Evolutionary conservation across 1,140 invertebrate species (phyloP), one percentile per base, ranked within the genome.

Genomic region (Acyrthosiphon pisum): DNA sequence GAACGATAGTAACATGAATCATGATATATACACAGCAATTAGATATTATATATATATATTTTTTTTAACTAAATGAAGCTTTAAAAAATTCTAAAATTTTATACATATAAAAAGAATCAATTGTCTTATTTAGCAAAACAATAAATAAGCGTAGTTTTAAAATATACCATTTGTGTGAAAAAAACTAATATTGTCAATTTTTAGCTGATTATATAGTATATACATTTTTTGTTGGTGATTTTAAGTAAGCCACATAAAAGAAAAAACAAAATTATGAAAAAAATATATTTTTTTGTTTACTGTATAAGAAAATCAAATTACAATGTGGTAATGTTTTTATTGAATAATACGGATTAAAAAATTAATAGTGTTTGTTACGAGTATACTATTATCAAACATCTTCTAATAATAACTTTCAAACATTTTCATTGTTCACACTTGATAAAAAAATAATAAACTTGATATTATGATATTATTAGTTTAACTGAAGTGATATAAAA

Each of bases 121-220:
- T 53, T 22, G 46, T 37, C n/a, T 88, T 88, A 50, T 88, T 88
- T 88, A 22, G 87, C 87, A 88, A 35, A 88, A 88, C 87, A 88
- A 88, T 37, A 88, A 20, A 41, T 86, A 46, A 44, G 2, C 37
- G 14, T 53, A 53, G 48, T 88, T 88, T 88, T 37, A 22, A 88
- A 48, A 88, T 11, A 53, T 88, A 3, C 14, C 8, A 8, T 41
- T 41, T 35, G 3, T 20, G 2, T 35, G 22, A 26, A 37, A 35
- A 88, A 88, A 88, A 50, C 18, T 11, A 30, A 88, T 88, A 50
- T 84, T 44, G 37, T 9, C 9, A 41, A 35, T 88, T 88, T 88
- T 88, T 88, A 50, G 87, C 46, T 53, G 46, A 88, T 35, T 35
- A 6, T 88, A 88, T 30, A 35, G n/a, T 50, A 88, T 18, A 87